A percentile compares a stretch with the other conserved stretches of the same genome.
phyloP scores from a whole-genome alignment of 2,797 vertebrate genomes.

The Enteromius anoplus region DNA sequence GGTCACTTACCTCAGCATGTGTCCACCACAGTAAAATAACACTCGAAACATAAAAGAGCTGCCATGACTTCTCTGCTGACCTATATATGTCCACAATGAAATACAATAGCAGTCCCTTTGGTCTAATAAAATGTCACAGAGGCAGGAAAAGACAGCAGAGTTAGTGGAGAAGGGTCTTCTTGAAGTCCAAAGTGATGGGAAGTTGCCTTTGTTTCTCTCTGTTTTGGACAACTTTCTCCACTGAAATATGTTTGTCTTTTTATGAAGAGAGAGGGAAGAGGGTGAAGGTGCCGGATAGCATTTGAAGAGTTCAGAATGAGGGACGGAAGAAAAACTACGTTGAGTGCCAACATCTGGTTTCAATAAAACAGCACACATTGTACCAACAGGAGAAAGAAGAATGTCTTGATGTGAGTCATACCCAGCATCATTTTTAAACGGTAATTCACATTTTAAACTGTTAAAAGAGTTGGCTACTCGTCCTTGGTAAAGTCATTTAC shows the following conservation, averaged over 20 bases:
- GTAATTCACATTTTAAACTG: constrained; percentile 51
- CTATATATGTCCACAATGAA: constrained; percentile 55
- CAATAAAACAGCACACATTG: constrained; percentile 62
- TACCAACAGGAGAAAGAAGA: constrained; percentile 52
- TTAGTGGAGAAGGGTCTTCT: constrained; percentile 27
- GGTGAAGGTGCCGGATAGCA: constrained; percentile 18
- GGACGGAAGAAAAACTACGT: constrained; percentile 53
- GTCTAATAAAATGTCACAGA: constrained; percentile 36
- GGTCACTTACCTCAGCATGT: constrained; percentile 61
- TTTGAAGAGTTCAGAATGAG: constrained; percentile 45
- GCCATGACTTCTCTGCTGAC: constrained; percentile 53
- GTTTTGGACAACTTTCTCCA: constrained; percentile 28
- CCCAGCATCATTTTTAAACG: constrained; percentile 39
- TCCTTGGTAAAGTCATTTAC: constrained; percentile 44
- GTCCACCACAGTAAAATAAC: constrained; percentile 54
- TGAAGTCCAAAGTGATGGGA: constrained; percentile 30
- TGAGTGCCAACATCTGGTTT: constrained; percentile 64
- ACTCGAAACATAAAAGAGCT: constrained; percentile 49
- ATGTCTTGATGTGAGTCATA: constrained; percentile 55
- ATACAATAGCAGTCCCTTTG: constrained; percentile 44
- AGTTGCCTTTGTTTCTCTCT: constrained; percentile 44
- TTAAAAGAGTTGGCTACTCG: constrained; percentile 40
- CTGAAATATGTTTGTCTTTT: constrained; percentile 33
- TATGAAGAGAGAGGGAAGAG: constrained; percentile 3
- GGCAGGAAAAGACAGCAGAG: constrained; percentile 24